These are phyloP conservation scores for Zapus hudsonius DNA, from an alignment of 2,113 vertebrate genomes.

Conservation along the genomic window DNA sequence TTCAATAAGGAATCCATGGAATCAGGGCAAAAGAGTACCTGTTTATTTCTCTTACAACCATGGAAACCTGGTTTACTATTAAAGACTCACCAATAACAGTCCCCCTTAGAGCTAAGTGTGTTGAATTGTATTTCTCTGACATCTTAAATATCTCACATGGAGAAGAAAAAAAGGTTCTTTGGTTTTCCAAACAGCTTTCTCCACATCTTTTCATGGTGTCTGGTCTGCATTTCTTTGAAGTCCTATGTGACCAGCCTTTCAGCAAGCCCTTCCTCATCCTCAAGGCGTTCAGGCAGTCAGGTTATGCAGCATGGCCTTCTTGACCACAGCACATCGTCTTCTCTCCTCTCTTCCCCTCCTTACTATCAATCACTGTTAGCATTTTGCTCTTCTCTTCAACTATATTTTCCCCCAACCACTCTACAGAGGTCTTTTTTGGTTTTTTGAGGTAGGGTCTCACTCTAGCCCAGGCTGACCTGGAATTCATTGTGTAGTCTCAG, in stretches of 20 bases:
- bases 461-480: no score
- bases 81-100: not conserved
- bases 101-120: conserved; percentile 6
- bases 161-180: not conserved
- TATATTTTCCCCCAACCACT: no score
- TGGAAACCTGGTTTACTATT: not conserved
- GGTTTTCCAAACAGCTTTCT: not conserved
- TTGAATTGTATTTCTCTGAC: not conserved
- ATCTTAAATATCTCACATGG: not conserved
- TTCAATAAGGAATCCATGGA: conserved; percentile 12
- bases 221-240: not conserved
- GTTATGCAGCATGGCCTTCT: no score
- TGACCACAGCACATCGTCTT: no score
- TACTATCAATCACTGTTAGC: not conserved
- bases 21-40: conserved; percentile 40
- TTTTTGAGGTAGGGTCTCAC: no score
- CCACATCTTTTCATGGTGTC: not conserved
- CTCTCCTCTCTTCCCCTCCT: not conserved
- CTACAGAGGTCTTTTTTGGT: no score
- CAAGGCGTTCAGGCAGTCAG: not conserved
- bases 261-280: not conserved
- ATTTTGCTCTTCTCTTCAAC: not conserved
- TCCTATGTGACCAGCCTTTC: not conserved
- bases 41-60: conserved; percentile 53
- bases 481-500: no score